Conservation (phyloP, 1,140 invertebrate genomes). For the Hyles euphorbiae region DNA sequence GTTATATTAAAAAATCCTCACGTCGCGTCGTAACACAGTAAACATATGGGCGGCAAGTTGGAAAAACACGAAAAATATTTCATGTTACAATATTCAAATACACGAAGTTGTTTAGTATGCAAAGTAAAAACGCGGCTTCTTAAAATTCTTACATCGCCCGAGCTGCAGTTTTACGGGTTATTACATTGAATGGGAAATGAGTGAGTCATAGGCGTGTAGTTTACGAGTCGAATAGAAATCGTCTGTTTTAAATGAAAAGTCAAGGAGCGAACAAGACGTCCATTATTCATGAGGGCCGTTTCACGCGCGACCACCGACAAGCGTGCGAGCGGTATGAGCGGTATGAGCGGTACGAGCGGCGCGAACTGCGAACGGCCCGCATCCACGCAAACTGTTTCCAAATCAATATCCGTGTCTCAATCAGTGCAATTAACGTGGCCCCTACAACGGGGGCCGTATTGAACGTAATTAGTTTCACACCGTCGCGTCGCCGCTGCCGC, state of each 20-base stretch:
- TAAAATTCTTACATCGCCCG: conserved; percentile 55
- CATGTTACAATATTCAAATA: neutral
- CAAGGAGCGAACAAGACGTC: conserved; percentile 64
- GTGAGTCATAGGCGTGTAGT: conserved; percentile 68
- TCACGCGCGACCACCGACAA: conserved; percentile 46
- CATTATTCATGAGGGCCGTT: conserved; percentile 70
- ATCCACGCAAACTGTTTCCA: conserved; percentile 55
- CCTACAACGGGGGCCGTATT: conserved; percentile 40
- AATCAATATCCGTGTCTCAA: conserved; percentile 73
- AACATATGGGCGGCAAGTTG: too few relatives aligned
- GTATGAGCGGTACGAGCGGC: neutral
- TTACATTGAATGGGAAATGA: conserved; percentile 69
- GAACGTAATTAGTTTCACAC: conserved; percentile 64
- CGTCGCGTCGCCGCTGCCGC: conserved; percentile 37
- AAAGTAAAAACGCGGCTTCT: conserved; percentile 41
- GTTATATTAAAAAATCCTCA: too few relatives aligned
- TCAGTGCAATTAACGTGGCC: conserved; percentile 67
- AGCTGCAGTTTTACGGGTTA: conserved; percentile 68
- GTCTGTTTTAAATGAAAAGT: conserved; percentile 71
- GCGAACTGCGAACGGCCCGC: conserved; percentile 11
- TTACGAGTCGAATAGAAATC: conserved; percentile 72
- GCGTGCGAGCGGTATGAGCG: conserved; percentile 2
- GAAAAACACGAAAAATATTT: too few relatives aligned
- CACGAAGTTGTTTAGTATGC: conserved; percentile 30
- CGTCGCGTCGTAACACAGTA: too few relatives aligned